These are phyloP conservation scores for Drosophila planitibia DNA, from an alignment of 2,888 invertebrate genomes.

Conservation along the genomic window DNA sequence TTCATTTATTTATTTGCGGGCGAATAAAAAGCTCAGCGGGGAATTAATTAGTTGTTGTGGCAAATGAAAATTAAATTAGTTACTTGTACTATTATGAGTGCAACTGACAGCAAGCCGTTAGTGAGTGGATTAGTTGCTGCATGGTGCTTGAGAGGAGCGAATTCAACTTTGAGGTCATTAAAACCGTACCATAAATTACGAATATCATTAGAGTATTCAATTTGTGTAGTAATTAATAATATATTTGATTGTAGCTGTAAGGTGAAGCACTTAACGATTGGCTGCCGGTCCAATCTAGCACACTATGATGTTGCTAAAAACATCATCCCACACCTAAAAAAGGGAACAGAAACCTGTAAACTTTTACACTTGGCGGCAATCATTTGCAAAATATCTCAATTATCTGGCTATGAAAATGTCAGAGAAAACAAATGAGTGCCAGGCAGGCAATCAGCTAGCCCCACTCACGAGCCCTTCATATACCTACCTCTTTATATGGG, in stretches of 20 bases:
- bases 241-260: not conserved
- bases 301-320: not conserved
- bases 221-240: constrained; percentile 41
- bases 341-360: constrained; percentile 31
- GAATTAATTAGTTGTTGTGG: constrained; percentile 77
- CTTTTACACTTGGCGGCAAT: constrained; percentile 50
- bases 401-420: constrained; percentile 41
- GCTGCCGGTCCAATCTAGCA: constrained; percentile 17
- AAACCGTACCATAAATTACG: constrained; percentile 23
- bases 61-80: constrained; percentile 81
- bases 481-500: constrained; percentile 11
- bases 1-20: constrained; percentile 45
- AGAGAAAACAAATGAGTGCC: constrained; percentile 65
- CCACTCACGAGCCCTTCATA: constrained; percentile 47
- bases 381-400: constrained; percentile 73
- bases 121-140: not conserved
- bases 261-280: constrained; percentile 8
- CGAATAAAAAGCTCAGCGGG: constrained; percentile 66
- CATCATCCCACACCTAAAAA: not conserved
- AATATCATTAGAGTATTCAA: constrained; percentile 34
- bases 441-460: constrained; percentile 45
- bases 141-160: constrained; percentile 11
- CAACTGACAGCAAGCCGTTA: constrained; percentile 41
- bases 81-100: constrained; percentile 58
- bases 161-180: constrained; percentile 35